A percentile compares a stretch with the other conserved stretches of the same genome.
Evolutionary conservation across 2,797 vertebrate genomes (phyloP).

Genomic region (Pseudochaenichthys georgianus): DNA sequence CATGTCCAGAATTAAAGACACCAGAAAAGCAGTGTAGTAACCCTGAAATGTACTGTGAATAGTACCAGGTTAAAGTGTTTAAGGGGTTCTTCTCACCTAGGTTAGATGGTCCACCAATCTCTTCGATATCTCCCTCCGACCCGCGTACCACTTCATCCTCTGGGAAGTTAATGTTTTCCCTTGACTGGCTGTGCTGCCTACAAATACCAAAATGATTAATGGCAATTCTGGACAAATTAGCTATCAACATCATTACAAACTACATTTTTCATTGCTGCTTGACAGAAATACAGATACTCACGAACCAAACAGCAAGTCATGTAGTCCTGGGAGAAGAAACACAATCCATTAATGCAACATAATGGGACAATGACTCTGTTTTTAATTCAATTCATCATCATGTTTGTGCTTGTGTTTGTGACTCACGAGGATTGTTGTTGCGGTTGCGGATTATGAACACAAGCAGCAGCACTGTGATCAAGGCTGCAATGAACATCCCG

Average conservation of each 20-base stretch:
- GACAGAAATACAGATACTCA: slow-evolving; percentile 76
- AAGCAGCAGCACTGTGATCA: slow-evolving; percentile 84
- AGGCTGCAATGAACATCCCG: slow-evolving; percentile 89
- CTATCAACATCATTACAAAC: neutral
- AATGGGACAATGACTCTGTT: neutral
- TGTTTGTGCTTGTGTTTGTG: neutral
- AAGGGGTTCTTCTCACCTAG: slow-evolving; percentile 64
- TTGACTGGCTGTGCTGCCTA: slow-evolving; percentile 82
- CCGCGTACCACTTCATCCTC: slow-evolving; percentile 82
- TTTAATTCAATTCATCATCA: neutral
- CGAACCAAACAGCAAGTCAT: slow-evolving; percentile 89
- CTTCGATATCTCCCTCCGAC: slow-evolving; percentile 61
- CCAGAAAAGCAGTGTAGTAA: neutral
- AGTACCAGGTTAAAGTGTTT: neutral
- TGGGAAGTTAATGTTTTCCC: slow-evolving; percentile 85
- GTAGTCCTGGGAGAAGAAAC: slow-evolving; percentile 83
- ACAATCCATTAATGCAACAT: slow-evolving; percentile 1
- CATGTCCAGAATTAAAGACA: neutral
- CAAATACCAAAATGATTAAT: slow-evolving; percentile 17
- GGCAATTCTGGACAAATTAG: neutral
- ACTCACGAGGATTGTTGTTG: slow-evolving; percentile 89
- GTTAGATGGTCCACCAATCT: slow-evolving; percentile 56
- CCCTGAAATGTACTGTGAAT: neutral
- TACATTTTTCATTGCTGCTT: neutral
- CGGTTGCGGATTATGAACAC: slow-evolving; percentile 87